phyloP scores from a whole-genome alignment of 1,140 invertebrate genomes.

The Dinothrombium tinctorium region DNA sequence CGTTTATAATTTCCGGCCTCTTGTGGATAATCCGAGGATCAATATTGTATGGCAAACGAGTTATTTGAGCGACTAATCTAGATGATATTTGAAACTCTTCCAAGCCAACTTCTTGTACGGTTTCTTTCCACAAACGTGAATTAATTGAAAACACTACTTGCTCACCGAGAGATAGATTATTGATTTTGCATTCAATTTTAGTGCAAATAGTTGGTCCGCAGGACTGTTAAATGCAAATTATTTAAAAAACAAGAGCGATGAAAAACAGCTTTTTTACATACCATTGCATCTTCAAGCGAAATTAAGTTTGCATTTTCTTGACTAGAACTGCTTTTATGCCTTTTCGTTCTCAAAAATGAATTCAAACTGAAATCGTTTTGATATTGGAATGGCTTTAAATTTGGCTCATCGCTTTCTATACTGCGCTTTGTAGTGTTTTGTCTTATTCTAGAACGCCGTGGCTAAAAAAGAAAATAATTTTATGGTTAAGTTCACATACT shows the following conservation, averaged over 20 bases:
- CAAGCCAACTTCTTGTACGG: slow-evolving; percentile 36
- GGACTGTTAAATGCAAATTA: slow-evolving; percentile 9
- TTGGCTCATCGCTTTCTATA: no score
- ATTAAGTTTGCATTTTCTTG: no score
- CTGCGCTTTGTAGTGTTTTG: no score
- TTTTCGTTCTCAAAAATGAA: no score
- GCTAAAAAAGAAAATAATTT: no score
- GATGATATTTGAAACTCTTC: slow-evolving; percentile 39
- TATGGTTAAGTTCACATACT: no score
- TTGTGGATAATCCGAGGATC: slow-evolving; percentile 30
- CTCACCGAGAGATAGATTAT: slow-evolving; percentile 32
- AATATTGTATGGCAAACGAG: slow-evolving; percentile 45
- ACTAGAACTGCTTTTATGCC: no score
- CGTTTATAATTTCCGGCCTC: slow-evolving; percentile 22
- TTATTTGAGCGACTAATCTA: slow-evolving; percentile 41
- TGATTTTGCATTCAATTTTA: slow-evolving; percentile 41
- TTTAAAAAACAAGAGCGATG: neutral
- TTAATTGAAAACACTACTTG: slow-evolving; percentile 52
- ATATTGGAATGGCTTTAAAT: no score
- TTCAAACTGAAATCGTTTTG: no score
- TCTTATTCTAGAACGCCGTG: no score
- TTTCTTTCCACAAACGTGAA: slow-evolving; percentile 47
- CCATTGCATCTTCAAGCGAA: no score
- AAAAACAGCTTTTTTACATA: no score
- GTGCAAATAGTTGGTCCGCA: slow-evolving; percentile 49